Evolutionary conservation across 2,797 vertebrate genomes (phyloP).

Genomic region (Onychomys leucogaster): DNA sequence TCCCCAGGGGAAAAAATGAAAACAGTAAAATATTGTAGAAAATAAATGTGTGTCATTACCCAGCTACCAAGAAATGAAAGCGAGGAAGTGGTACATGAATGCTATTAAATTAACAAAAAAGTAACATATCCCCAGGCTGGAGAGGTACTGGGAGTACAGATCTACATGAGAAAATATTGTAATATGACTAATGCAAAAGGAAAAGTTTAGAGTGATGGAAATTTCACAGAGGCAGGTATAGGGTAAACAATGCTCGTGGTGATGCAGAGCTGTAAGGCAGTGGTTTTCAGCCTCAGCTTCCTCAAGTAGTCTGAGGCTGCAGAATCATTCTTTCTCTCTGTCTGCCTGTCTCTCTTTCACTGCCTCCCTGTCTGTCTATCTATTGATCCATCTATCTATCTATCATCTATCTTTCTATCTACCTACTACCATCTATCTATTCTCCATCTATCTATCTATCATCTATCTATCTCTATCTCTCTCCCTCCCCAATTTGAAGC

Average conservation of each 20-base stretch:
- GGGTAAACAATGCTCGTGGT: neutral
- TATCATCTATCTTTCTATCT: too few species aligned
- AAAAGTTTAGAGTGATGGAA: neutral
- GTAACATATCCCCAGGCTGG: neutral
- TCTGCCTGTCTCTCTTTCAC: neutral
- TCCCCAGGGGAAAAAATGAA: neutral
- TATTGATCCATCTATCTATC: too few species aligned
- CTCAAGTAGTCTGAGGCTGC: neutral
- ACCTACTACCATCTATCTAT: too few species aligned
- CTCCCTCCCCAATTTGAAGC: neutral
- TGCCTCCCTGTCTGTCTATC: neutral
- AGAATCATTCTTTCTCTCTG: neutral
- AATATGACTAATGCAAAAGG: neutral
- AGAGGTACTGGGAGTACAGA: neutral
- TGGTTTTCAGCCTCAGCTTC: neutral
- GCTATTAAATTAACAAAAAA: slow-evolving; percentile 17
- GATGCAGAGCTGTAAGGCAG: too few species aligned
- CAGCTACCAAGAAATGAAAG: slow-evolving; percentile 7
- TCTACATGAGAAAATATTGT: neutral
- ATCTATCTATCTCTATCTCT: too few species aligned
- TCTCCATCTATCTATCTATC: too few species aligned
- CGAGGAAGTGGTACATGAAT: neutral
- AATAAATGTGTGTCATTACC: neutral
- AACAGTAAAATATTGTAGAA: neutral
- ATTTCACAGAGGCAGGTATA: neutral